Percentiles rank a stretch among this genome's conserved stretches.
phyloP scores from a whole-genome alignment of 1,140 invertebrate species.

The Theocolax elegans region DNA sequence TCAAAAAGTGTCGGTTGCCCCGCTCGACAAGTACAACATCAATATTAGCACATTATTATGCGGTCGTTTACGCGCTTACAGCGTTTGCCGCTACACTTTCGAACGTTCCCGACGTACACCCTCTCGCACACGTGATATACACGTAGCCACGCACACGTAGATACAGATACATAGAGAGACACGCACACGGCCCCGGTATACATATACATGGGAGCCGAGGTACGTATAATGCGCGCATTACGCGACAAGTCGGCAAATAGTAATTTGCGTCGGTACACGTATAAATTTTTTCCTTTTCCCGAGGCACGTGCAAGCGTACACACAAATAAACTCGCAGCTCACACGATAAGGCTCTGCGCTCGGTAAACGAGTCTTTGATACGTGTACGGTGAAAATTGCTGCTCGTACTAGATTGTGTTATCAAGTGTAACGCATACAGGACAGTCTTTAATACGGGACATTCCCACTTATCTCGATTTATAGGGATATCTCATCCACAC shows the following conservation, averaged over 20 bases:
- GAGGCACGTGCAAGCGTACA: background rate
- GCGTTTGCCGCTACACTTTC: conserved; percentile 7
- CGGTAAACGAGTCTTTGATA: conserved; percentile 20
- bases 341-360: background rate
- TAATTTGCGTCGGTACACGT: conserved; percentile 12
- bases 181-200: too few relatives aligned
- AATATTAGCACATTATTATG: conserved; percentile 24
- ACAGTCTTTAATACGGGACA: too few relatives aligned
- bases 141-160: background rate
- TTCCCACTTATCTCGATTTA: too few relatives aligned
- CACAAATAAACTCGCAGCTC: background rate
- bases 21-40: background rate
- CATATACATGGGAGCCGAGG: too few relatives aligned
- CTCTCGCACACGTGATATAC: too few relatives aligned
- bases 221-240: too few relatives aligned
- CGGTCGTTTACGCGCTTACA: conserved; percentile 6
- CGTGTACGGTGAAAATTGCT: background rate
- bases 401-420: too few relatives aligned
- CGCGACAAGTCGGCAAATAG: conserved; percentile 23
- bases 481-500: too few relatives aligned
- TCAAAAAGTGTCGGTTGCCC: background rate
- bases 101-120: background rate
- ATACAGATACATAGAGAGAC: too few relatives aligned
- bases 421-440: too few relatives aligned
- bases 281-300: background rate